Conservation (phyloP, 2,113 vertebrate genomes). For the Ploceus nigricollis region DNA sequence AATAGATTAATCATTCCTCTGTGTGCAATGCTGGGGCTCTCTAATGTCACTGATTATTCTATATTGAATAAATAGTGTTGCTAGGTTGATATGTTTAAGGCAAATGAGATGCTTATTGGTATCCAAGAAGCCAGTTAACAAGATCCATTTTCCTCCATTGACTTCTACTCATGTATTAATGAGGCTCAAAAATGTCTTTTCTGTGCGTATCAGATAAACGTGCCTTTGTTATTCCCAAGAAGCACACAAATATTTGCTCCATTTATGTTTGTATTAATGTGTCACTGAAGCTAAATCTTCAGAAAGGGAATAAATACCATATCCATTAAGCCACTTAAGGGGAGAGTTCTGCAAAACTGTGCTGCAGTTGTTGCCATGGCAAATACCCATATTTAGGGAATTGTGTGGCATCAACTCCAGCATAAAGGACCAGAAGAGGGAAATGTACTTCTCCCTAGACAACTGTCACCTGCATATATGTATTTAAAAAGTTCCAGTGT, state of each 20-base stretch:
- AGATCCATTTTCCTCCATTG: conserved; percentile 68
- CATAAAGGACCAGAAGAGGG: neutral
- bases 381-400: conserved; percentile 46
- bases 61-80: conserved; percentile 67
- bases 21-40: conserved; percentile 10
- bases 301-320: conserved; percentile 59
- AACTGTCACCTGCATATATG: neutral
- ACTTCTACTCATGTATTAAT: conserved; percentile 70
- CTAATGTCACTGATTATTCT: conserved; percentile 68
- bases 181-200: conserved; percentile 70
- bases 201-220: conserved; percentile 54
- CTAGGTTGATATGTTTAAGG: conserved; percentile 68
- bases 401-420: neutral
- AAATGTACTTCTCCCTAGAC: neutral
- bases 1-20: conserved; percentile 67
- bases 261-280: conserved; percentile 66
- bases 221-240: conserved; percentile 66
- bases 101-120: conserved; percentile 68
- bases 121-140: conserved; percentile 68
- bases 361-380: conserved; percentile 40
- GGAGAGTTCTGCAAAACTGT: conserved; percentile 19
- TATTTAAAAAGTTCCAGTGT: neutral
- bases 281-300: conserved; percentile 58
- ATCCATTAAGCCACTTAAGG: conserved; percentile 61
- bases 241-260: conserved; percentile 64